phyloP scores from a whole-genome alignment of 53 echinoderm and acorn worm genomes.

The Holothuria scabra region DNA sequence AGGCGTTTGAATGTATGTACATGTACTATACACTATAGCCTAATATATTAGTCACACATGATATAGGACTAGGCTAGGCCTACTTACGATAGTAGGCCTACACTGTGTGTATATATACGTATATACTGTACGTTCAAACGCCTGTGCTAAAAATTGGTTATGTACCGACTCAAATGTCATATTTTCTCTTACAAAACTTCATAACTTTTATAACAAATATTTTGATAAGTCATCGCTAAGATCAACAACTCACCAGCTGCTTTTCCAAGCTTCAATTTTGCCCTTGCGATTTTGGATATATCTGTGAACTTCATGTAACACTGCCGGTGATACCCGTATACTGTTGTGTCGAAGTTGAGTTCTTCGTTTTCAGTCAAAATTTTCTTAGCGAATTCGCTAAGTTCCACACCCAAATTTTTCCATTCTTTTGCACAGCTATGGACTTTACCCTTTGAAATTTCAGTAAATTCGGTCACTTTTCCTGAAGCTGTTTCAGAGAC shows the following conservation, averaged over 20 bases:
- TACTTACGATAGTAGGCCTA: no score
- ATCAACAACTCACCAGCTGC: slow-evolving; percentile 9
- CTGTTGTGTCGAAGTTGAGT: slow-evolving; percentile 24
- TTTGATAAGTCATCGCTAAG: no score
- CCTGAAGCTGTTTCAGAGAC: slow-evolving; percentile 6
- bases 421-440: neutral
- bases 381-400: neutral
- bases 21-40: no score
- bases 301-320: slow-evolving; percentile 10
- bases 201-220: no score
- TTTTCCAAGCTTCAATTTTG: slow-evolving; percentile 6
- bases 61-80: no score
- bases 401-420: neutral
- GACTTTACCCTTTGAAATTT: neutral
- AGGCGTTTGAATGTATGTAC: no score
- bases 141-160: no score
- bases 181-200: no score
- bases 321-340: slow-evolving; percentile 12
- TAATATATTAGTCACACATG: no score
- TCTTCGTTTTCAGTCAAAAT: slow-evolving; percentile 1
- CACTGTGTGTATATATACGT: no score
- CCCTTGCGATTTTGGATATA: slow-evolving; percentile 6
- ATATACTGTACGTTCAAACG: no score
- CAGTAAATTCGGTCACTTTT: slow-evolving; percentile 20
- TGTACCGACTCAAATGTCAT: no score